phyloP scores from a whole-genome alignment of 1,140 invertebrate species.

The Drosophila yakuba region DNA sequence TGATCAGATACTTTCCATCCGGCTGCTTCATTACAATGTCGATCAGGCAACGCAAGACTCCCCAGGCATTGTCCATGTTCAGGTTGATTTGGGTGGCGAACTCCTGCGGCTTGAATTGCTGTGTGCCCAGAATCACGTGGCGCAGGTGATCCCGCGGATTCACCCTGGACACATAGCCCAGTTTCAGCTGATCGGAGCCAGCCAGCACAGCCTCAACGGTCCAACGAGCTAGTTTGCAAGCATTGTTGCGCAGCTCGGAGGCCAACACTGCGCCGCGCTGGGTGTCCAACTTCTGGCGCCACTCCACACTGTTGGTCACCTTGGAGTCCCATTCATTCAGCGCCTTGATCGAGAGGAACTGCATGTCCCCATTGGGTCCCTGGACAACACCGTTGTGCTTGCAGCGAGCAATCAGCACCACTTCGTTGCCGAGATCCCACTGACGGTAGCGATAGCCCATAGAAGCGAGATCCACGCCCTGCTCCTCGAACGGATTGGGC shows the following conservation, averaged over 20 bases:
- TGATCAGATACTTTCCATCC: slow-evolving; percentile 98
- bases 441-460: slow-evolving; percentile 98
- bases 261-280: slow-evolving; percentile 99
- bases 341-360: slow-evolving; percentile 98
- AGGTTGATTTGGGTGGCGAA: slow-evolving; percentile 99
- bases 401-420: slow-evolving; percentile 95
- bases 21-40: slow-evolving; percentile 99
- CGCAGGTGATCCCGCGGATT: slow-evolving; percentile 97
- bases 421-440: slow-evolving; percentile 97
- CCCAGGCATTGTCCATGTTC: slow-evolving; percentile 99
- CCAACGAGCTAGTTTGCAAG: slow-evolving; percentile 99
- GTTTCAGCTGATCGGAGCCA: slow-evolving; percentile 98
- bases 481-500: slow-evolving; percentile 97
- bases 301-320: slow-evolving; percentile 97
- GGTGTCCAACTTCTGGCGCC: slow-evolving; percentile 98
- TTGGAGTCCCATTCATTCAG: slow-evolving; percentile 99
- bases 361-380: slow-evolving; percentile 94
- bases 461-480: slow-evolving; percentile 95
- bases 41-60: slow-evolving; percentile 98
- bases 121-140: slow-evolving; percentile 98
- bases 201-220: slow-evolving; percentile 98
- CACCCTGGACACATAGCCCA: slow-evolving; percentile 98
- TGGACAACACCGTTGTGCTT: slow-evolving; percentile 98
- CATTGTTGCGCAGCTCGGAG: slow-evolving; percentile 99
- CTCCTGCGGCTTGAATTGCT: slow-evolving; percentile 99